Evolutionary conservation across 37 sponge, comb jelly and placozoan species (phyloP), one percentile per base, ranked within the genome.

Genomic region (Dysidea cf. avara): DNA sequence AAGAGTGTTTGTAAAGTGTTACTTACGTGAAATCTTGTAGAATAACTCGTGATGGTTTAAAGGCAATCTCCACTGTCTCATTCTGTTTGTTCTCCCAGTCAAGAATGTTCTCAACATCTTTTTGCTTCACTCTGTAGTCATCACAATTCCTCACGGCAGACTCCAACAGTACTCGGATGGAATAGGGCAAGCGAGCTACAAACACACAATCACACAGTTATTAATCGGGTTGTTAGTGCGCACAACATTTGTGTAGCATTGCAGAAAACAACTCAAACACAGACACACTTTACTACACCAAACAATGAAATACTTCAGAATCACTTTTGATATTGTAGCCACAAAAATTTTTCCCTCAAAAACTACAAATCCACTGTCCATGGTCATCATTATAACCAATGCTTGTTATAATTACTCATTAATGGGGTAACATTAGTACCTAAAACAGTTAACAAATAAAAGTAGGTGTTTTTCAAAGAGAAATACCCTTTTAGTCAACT

Each of bases 1-100:
- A 7, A n/a, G 28, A 24, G 21, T 63, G 37, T 7, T 4, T 7
- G 11, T 30, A 63, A 35, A 5, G 7, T 4, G 5, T 62, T 31
- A 72, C 91, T 53, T 20, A 91, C 86, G 94, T 93, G 49, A 93
- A 93, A 66, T 93, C 94, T 52, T 93, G 94, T 16, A 93, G 63
- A 33, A 93, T 83, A 33, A 93, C 94, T 13, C 94, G 54, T 17
- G 90, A 70, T 24, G 94, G 94, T n/a, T 71, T 76, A 74, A 93
- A 93, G 0, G 94, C 86, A 25, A 93, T 93, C 72, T 93, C 94
- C 16, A 93, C 86, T 3, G 24, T 35, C 39, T 72, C 32, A 11
- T 63, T 69, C 28, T 85, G 80, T n/a, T 64, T 88, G 64, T 80
- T 21, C 60, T 81, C 61, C 94, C 94, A 93, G 32, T 85, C 69